These are phyloP conservation scores for Drosophila borealis DNA, from an alignment of 2,888 invertebrate species.

Conservation along the genomic window DNA sequence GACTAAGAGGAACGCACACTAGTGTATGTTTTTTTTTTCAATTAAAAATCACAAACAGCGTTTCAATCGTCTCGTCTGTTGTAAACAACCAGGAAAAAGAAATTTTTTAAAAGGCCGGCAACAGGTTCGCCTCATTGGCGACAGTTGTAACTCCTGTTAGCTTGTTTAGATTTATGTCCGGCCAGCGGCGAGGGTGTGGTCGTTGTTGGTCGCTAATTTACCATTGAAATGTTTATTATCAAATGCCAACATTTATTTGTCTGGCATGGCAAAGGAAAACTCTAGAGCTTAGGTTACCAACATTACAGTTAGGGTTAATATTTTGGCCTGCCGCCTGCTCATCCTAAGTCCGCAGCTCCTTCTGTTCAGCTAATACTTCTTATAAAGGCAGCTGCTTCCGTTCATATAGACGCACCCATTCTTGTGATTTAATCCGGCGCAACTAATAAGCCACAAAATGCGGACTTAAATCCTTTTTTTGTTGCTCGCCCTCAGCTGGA, in stretches of 20 bases:
- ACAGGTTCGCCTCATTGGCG: conserved; percentile 59
- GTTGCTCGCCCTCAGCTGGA: conserved; percentile 18
- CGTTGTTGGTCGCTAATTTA: conserved; percentile 9
- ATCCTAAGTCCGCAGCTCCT: neutral
- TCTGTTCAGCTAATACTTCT: conserved; percentile 8
- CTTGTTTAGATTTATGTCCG: conserved; percentile 11
- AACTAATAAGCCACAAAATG: conserved; percentile 75
- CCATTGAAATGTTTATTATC: conserved; percentile 23
- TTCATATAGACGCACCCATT: conserved; percentile 48
- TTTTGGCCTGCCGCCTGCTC: neutral
- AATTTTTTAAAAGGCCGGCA: conserved; percentile 62
- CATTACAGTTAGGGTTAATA: neutral
- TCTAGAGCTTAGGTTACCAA: neutral
- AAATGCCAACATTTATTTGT: conserved; percentile 17
- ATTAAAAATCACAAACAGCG: conserved; percentile 74
- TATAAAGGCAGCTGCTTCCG: conserved; percentile 70
- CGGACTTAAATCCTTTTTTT: conserved; percentile 65
- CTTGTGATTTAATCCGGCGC: conserved; percentile 74
- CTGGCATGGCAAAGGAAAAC: conserved; percentile 5
- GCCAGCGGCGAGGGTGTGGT: conserved; percentile 35
- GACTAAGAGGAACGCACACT: conserved; percentile 28
- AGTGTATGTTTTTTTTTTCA: conserved; percentile 64
- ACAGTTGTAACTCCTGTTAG: conserved; percentile 36
- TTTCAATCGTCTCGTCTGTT: conserved; percentile 54
- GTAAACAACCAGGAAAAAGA: conserved; percentile 59